Conservation (phyloP, 2,113 vertebrate genomes). For the Helogale parvula region DNA sequence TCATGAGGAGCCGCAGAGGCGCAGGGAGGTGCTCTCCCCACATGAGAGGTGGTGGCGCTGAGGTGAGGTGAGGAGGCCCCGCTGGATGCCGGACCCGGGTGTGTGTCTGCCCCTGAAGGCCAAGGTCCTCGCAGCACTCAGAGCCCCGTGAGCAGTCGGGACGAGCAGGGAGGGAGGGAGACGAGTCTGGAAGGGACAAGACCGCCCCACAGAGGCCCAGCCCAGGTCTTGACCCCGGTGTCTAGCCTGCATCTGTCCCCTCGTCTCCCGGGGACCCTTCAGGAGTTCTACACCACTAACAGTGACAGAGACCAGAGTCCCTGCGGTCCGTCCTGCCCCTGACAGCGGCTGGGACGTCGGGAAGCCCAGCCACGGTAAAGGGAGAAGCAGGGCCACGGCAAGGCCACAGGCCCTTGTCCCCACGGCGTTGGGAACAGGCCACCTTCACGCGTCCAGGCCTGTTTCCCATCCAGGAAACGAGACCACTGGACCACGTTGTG, state of each 20-base stretch:
- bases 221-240: no score
- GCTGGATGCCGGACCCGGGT: neutral
- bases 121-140: neutral
- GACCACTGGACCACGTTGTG: neutral
- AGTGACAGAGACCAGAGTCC: neutral
- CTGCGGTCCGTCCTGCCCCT: neutral
- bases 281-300: neutral
- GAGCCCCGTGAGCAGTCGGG: neutral
- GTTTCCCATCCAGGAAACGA: neutral
- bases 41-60: neutral
- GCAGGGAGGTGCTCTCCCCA: no score
- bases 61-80: no score
- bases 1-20: neutral
- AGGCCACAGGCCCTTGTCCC: rapidly evolving
- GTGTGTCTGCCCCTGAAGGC: neutral
- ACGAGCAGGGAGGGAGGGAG: neutral
- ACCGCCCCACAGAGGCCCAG: rapidly evolving
- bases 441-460: neutral
- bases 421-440: rapidly evolving
- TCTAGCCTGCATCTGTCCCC: neutral
- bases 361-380: neutral
- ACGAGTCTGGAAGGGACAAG: neutral
- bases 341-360: rapidly evolving
- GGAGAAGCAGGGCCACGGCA: rapidly evolving
- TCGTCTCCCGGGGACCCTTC: neutral